A percentile compares a stretch with the other conserved stretches of the same genome.
These are phyloP conservation scores for Zoanthus sociatus DNA, from an alignment of 92 coral and sea anemone genomes.

Conservation along the genomic window DNA sequence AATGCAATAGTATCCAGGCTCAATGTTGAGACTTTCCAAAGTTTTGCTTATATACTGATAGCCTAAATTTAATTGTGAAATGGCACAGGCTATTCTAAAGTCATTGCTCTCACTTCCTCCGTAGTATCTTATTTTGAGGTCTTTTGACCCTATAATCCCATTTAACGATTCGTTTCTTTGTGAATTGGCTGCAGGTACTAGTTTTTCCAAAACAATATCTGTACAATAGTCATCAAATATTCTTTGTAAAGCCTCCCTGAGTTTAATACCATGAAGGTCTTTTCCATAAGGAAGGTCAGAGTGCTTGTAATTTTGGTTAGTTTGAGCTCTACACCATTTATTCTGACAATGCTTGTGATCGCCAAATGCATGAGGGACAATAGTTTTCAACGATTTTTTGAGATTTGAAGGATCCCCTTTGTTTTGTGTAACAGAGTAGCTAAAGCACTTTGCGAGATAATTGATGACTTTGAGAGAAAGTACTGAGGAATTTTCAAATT, in stretches of 20 bases:
- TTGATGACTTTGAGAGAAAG: too few species aligned
- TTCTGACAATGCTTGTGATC: conserved; percentile 13
- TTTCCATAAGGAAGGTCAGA: conserved; percentile 27
- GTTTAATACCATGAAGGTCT: conserved; percentile 25
- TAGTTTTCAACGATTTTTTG: neutral
- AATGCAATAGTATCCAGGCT: too few species aligned
- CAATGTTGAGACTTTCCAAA: too few species aligned
- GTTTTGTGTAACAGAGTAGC: too few species aligned
- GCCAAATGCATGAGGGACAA: conserved; percentile 54
- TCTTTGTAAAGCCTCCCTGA: neutral
- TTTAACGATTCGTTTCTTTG: conserved; percentile 30
- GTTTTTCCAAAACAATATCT: conserved; percentile 27
- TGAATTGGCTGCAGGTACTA: conserved; percentile 16
- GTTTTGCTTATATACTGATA: too few species aligned
- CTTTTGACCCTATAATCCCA: conserved; percentile 40
- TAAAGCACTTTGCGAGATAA: too few species aligned
- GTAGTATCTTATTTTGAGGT: conserved; percentile 41
- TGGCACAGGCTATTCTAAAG: neutral
- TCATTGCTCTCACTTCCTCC: conserved; percentile 27
- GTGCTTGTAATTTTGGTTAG: conserved; percentile 13
- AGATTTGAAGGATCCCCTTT: too few species aligned
- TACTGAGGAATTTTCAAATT: too few species aligned
- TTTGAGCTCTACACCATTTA: conserved; percentile 17
- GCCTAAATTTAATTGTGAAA: too few species aligned
- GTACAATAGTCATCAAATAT: conserved; percentile 7